These are phyloP conservation scores for Eupsilia transversa DNA, from an alignment of 2,888 invertebrate species.

Conservation along the genomic window DNA sequence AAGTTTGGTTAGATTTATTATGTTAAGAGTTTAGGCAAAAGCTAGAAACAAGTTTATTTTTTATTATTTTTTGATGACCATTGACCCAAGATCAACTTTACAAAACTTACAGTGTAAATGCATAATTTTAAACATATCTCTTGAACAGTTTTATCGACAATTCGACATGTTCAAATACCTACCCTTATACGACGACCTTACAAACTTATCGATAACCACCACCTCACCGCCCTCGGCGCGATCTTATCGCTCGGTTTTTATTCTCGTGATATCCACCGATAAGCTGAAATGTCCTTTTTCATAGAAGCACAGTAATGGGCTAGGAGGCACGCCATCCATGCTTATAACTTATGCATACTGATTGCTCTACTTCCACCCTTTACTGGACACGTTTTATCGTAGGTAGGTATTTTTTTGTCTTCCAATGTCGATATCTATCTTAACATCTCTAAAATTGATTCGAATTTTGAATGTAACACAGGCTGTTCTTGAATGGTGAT, in stretches of 20 bases:
- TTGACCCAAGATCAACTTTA: too few species aligned
- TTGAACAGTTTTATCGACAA: conserved; percentile 15
- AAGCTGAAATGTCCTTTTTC: conserved; percentile 90
- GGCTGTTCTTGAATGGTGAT: conserved; percentile 27
- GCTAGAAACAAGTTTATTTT: background rate
- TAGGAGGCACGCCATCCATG: conserved; percentile 85
- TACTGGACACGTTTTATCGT: conserved; percentile 74
- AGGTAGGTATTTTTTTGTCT: conserved; percentile 66
- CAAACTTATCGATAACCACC: conserved; percentile 53
- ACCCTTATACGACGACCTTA: conserved; percentile 39
- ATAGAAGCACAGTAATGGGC: conserved; percentile 89
- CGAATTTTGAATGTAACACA: conserved; percentile 19
- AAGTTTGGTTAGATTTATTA: background rate
- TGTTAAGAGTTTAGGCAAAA: background rate
- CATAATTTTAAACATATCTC: background rate
- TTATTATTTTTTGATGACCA: too few species aligned
- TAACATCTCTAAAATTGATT: conserved; percentile 61
- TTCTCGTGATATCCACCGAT: conserved; percentile 90
- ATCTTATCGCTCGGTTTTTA: conserved; percentile 89
- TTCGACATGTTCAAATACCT: conserved; percentile 14
- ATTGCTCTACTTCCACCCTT: conserved; percentile 88
- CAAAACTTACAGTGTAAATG: background rate
- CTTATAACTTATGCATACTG: conserved; percentile 89
- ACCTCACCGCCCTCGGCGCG: conserved; percentile 69
- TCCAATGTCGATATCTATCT: conserved; percentile 65